Base-by-base conservation (phyloP, 2,113 vertebrate genomes). In the Macquaria ambigua region DNA sequence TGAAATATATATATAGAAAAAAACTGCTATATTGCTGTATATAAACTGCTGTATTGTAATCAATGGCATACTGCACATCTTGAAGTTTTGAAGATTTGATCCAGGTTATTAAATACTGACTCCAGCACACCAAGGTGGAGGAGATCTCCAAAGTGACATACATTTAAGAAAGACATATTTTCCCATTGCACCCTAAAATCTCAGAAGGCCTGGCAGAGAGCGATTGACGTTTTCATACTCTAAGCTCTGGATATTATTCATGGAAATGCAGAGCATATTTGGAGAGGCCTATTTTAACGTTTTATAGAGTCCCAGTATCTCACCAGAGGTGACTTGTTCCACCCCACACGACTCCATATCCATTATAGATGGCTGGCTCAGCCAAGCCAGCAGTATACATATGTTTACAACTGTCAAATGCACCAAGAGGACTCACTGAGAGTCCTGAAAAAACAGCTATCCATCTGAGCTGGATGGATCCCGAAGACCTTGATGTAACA, bases 351-450 rank as follows among this genome's bases (percentile, higher is more conserved):
- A 80, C 73, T 90, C 61, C n/a, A 70, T 86, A 93, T 94, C 89
- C 85, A 93, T 94, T 89, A 94, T 94, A 88, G 80, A 93, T 93
- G 90, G 63, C 28, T 61, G n/a, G 69, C 70, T 81, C 77, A 88
- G 55, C 77, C 77, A 63, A 78, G 83, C 79, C 77, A 69, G 87
- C 76, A 75, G 82, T 83, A 70, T 86, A 92, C 91, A 93, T 87
- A 90, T 94, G 92, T 94, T 94, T 94, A 92, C 92, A 93, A 67
- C 82, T 90, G 90, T 91, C 89, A 89, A 88, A 89, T 84, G 86
- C 76, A 80, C 82, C 87, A 61, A 18, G 67, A 89, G 88, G 90
- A 89, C 83, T 82, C 87, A 79, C 62, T 81, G 63, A 78, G 78
- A 89, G 67, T 50, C 70, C 62, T 81, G 77, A 48, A 84, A 89